These are phyloP conservation scores for Sipha maydis DNA, from an alignment of 2,888 invertebrate species.

Conservation along the genomic window DNA sequence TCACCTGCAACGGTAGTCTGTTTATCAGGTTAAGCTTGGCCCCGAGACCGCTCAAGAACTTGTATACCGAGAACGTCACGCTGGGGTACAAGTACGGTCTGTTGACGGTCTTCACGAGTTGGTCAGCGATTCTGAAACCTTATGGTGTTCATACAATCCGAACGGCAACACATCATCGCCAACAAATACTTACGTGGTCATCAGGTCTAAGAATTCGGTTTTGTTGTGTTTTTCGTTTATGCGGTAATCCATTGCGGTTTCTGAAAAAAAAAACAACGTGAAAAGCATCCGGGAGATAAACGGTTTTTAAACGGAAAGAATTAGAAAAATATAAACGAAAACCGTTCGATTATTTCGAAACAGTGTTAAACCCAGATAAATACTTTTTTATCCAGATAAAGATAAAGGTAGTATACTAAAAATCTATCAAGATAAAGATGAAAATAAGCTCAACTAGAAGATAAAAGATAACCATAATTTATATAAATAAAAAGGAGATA, in stretches of 20 bases:
- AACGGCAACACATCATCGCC: not conserved
- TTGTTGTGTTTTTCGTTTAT: conserved; percentile 63
- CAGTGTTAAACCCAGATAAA: no score
- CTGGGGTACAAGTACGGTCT: conserved; percentile 33
- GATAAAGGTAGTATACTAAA: no score
- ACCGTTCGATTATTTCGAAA: no score
- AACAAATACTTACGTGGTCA: conserved; percentile 57
- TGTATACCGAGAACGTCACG: conserved; percentile 58
- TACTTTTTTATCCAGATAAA: no score
- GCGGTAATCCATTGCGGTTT: conserved; percentile 62
- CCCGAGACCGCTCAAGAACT: conserved; percentile 7
- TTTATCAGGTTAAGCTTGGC: conserved; percentile 19
- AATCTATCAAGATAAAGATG: no score
- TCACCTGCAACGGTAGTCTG: conserved; percentile 35
- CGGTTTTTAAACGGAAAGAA: no score
- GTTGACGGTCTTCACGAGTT: conserved; percentile 61
- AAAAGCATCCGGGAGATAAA: not conserved
- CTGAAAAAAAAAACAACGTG: conserved; percentile 17
- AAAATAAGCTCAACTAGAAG: no score
- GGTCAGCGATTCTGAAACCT: conserved; percentile 47
- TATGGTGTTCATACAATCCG: conserved; percentile 41
- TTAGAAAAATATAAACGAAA: no score
- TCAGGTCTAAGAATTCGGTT: conserved; percentile 61
- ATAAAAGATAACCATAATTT: no score
- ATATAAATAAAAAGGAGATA: no score